Evolutionary conservation across 2,888 invertebrate species (phyloP), one percentile per base, ranked within the genome.

Genomic region (Choristoneura rosaceana): DNA sequence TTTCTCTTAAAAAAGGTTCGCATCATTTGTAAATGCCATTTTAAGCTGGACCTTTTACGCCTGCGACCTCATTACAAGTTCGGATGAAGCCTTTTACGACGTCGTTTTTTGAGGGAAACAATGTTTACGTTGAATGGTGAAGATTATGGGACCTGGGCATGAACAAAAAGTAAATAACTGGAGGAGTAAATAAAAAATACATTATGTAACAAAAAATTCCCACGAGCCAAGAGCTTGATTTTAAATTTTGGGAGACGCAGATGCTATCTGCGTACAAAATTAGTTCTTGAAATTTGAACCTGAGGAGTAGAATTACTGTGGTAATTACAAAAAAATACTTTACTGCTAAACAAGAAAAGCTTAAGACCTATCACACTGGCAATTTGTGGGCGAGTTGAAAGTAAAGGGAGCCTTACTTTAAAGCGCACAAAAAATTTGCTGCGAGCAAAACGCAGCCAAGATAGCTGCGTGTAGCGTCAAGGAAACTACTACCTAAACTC

Each of bases 11-110:
- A 73, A 73, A 73, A 69, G 69, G 73, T 59, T 52, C 59, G 68
- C 64, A 64, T 64, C 73, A 69, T 73, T 73, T 73, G 73, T 73
- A 64, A 63, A 69, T 50, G 68, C 64, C 69, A 64, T 73, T 73
- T 69, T 64, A 69, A 64, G 73, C 64, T 64, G 67, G 62, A 71
- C 71, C 67, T 61, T 71, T 67, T 68, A 71, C 67, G 71, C 45
- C 47, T 55, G 62, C 58, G 71, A 68, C 58, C 71, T 71, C 67
- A 71, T 71, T 71, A 71, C 62, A 55, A 25, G 67, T 50, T 71
- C 61, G 60, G 70, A 60, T 65, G 71, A 64, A 50, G 34, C 58
- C 61, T 68, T 71, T 71, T 71, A 63, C 62, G 67, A 71, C 25
- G 47, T 58, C 67, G 62, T 68, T 62, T 52, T 58, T 63, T 58